Evolutionary conservation across 2,797 vertebrate genomes (phyloP).

Genomic region (Microhierax caerulescens): DNA sequence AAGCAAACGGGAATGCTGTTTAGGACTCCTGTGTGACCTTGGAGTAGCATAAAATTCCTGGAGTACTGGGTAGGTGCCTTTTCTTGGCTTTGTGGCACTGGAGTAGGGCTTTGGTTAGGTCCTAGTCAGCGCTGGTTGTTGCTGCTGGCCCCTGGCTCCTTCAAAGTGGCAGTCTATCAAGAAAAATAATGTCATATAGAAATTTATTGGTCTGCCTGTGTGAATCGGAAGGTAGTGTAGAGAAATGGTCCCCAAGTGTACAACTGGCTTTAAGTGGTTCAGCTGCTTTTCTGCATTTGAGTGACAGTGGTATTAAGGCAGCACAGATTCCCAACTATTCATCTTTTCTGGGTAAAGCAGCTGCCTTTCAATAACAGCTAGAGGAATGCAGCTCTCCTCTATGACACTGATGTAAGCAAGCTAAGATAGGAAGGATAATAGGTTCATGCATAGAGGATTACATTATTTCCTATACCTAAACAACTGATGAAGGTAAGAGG

Average conservation of each 20-base stretch:
- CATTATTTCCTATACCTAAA: constrained; percentile 39
- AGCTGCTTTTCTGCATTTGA: constrained; percentile 55
- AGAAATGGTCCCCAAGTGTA: constrained; percentile 41
- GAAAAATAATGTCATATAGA: neutral
- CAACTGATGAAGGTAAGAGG: constrained; percentile 64
- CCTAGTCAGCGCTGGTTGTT: neutral
- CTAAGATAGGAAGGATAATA: constrained; percentile 59
- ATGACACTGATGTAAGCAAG: constrained; percentile 43
- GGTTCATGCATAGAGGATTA: constrained; percentile 39
- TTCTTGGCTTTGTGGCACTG: neutral
- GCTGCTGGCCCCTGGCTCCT: neutral
- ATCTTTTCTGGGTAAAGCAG: constrained; percentile 54
- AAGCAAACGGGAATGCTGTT: neutral
- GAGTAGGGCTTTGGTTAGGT: neutral
- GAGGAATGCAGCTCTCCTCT: constrained; percentile 55
- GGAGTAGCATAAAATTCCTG: neutral
- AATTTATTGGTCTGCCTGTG: neutral
- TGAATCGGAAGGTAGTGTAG: constrained; percentile 12
- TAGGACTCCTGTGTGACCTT: neutral
- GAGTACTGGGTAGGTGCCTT: neutral
- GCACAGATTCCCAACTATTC: constrained; percentile 63
- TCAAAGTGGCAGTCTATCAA: neutral
- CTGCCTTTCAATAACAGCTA: constrained; percentile 63
- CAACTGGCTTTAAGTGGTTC: constrained; percentile 51
- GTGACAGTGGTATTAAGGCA: constrained; percentile 67